These are phyloP conservation scores for Ammodytes dubius DNA, from an alignment of 2,113 vertebrate species.

Conservation along the genomic window DNA sequence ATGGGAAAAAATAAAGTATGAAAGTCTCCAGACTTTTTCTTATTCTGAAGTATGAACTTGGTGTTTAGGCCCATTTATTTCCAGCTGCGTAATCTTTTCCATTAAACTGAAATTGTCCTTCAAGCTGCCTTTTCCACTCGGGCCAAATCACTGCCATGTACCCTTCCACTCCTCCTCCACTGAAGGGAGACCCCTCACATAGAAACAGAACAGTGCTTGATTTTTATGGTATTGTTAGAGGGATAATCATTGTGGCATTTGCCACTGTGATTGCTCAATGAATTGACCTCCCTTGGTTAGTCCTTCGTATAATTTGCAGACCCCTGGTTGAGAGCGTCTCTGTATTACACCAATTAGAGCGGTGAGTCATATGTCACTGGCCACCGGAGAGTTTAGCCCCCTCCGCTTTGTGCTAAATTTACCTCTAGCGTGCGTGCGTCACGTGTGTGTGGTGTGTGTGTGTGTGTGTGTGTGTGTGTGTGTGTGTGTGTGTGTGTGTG, in stretches of 20 bases:
- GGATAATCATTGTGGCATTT: conserved; percentile 49
- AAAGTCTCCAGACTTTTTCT: not conserved
- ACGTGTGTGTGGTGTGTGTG: not conserved
- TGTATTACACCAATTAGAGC: conserved; percentile 70
- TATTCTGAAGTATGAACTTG: not conserved
- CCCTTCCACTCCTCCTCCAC: not conserved
- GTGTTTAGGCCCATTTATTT: not conserved
- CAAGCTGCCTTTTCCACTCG: not conserved
- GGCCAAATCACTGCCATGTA: conserved; percentile 18
- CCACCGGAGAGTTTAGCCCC: conserved; percentile 51
- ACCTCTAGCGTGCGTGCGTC: conserved; percentile 7
- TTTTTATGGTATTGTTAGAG: conserved; percentile 43
- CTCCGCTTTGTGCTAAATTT: conserved; percentile 43
- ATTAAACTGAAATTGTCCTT: not conserved
- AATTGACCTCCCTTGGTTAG: conserved; percentile 56
- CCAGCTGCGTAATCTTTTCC: not conserved
- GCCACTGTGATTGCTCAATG: conserved; percentile 34
- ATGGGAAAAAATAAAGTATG: too few relatives aligned
- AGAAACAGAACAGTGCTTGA: conserved; percentile 1
- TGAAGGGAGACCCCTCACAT: conserved; percentile 3
- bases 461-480: not conserved
- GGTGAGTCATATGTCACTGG: conserved; percentile 78
- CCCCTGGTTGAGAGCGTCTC: conserved; percentile 59
- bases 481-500: not conserved
- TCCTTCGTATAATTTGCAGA: conserved; percentile 50